phyloP scores from a whole-genome alignment of 2,113 vertebrate genomes.

The Rafetus swinhoei region DNA sequence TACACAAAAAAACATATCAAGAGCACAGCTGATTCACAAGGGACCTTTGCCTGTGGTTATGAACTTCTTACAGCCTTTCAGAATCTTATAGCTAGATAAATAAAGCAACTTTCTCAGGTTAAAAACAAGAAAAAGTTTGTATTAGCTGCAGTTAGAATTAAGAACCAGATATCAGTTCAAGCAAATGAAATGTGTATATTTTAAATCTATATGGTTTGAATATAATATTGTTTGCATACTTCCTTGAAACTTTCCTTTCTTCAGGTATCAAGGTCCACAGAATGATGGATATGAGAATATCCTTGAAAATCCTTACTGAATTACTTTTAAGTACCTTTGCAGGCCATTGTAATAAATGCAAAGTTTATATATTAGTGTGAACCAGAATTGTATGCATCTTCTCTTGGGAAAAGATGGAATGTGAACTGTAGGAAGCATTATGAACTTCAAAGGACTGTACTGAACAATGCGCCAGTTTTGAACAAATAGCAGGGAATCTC shows the following conservation, averaged over 20 bases:
- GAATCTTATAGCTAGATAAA: not conserved
- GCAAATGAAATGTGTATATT: not conserved
- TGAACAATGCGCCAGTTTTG: not conserved
- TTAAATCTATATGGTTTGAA: fast-evolving
- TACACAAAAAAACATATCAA: not conserved
- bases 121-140: not conserved
- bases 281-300: not conserved
- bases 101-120: not conserved
- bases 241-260: not conserved
- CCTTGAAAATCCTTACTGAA: not conserved
- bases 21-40: not conserved
- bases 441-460: not conserved
- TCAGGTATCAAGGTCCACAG: not conserved
- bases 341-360: not conserved
- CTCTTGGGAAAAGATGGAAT: not conserved
- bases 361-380: not conserved
- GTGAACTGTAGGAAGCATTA: not conserved
- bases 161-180: not conserved
- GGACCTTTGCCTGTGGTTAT: not conserved
- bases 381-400: not conserved
- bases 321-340: not conserved
- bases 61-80: not conserved
- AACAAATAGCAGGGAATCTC: not conserved
- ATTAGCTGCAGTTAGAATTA: not conserved
- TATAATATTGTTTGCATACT: not conserved